Conservation (phyloP, 2,888 invertebrate genomes). For the Acanthosepion lycidas region DNA sequence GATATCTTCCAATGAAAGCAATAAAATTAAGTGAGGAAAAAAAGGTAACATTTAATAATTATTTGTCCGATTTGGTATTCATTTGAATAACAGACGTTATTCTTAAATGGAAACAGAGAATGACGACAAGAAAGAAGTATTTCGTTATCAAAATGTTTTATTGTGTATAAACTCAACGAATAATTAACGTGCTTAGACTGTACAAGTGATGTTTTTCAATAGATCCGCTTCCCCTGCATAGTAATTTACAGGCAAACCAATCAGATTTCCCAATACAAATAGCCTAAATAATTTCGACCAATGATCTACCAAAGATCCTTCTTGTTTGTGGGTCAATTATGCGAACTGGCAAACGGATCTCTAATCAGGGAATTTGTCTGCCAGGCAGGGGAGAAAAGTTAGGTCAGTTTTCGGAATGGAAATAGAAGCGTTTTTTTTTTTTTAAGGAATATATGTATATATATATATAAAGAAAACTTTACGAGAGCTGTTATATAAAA, state of each 20-base stretch:
- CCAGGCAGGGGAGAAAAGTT: too few species aligned
- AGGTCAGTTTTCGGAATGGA: background rate
- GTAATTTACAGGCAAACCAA: conserved; percentile 37
- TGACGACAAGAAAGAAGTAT: background rate
- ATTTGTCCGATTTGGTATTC: background rate
- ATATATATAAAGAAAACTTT: background rate
- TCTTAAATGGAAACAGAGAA: background rate
- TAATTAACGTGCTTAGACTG: conserved; percentile 41
- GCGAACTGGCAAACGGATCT: background rate
- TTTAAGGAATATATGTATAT: conserved; percentile 18
- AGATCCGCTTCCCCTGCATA: conserved; percentile 42
- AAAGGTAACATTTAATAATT: background rate
- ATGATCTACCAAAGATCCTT: background rate
- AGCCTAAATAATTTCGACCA: conserved; percentile 17
- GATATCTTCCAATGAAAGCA: too few species aligned
- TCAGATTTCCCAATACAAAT: conserved; percentile 46
- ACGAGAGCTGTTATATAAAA: background rate
- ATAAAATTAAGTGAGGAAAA: background rate
- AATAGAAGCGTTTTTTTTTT: background rate
- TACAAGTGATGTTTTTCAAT: conserved; percentile 40
- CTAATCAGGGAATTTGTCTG: background rate
- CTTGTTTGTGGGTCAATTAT: background rate
- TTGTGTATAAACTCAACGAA: conserved; percentile 47
- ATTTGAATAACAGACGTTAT: background rate
- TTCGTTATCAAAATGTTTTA: conserved; percentile 47